These are phyloP conservation scores for Alcis repandata DNA, from an alignment of 2,888 invertebrate species.

Conservation along the genomic window DNA sequence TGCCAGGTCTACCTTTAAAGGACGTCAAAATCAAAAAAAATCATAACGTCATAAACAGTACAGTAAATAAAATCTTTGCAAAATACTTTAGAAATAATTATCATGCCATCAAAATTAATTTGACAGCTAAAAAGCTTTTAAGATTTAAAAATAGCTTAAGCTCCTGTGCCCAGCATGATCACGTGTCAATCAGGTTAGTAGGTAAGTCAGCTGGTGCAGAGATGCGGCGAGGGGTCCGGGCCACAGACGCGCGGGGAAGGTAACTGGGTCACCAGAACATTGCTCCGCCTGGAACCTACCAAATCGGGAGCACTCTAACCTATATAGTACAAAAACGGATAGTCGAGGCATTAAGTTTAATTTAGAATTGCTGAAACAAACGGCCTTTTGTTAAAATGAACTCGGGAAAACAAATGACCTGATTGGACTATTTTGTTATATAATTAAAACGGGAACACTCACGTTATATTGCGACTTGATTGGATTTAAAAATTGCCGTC, in stretches of 20 bases:
- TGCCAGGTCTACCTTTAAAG: no score
- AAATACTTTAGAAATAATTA: no score
- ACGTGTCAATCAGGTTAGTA: conserved; percentile 46
- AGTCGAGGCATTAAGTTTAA: not conserved
- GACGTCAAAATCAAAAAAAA: no score
- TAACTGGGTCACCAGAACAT: conserved; percentile 76
- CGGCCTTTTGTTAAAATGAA: no score
- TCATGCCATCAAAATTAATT: no score
- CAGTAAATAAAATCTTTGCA: not conserved
- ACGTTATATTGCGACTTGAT: no score
- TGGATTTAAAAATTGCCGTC: no score
- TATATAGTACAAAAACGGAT: conserved; percentile 37
- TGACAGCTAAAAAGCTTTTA: no score
- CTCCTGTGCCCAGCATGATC: conserved; percentile 18
- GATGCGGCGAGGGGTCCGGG: conserved; percentile 48
- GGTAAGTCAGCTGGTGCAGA: conserved; percentile 34
- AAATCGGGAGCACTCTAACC: conserved; percentile 57
- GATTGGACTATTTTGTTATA: no score
- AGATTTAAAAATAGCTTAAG: not conserved
- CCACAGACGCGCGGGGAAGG: conserved; percentile 51
- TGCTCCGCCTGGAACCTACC: conserved; percentile 56
- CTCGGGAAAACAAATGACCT: no score
- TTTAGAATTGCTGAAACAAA: not conserved
- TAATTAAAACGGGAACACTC: no score
- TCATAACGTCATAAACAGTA: not conserved